Evolutionary conservation across 2,113 vertebrate genomes (phyloP), one percentile per base, ranked within the genome.

Genomic region (Eclectus roratus): DNA sequence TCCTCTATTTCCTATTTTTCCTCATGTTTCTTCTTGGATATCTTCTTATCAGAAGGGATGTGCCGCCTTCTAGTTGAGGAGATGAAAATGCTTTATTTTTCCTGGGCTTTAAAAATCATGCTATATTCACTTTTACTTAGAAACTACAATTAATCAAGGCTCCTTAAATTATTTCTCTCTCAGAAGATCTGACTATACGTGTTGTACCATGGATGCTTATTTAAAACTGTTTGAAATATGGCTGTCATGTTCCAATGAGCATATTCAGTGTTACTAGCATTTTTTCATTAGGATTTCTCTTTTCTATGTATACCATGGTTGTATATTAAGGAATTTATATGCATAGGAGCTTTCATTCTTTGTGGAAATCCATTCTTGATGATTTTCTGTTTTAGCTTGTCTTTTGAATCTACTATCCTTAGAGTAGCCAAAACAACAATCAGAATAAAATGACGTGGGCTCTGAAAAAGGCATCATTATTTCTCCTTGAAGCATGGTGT

Each of bases 391-490:
- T 90, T 91, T 88, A 83, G 28, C 31, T 79, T 69, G 44, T 47
- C 39, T 80, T 86, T 83, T 56, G 77, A 66, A 74, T 89, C 94
- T 89, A 44, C 37, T 91, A 5, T 85, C 1, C 3, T 80, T 76
- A 46, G 50, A 86, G 79, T 39, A 77, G 76, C 88, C 88, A 49
- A 82, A 95, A 64, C 78, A 91, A 63, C 83, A 72, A 58, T 96
- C 77, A 71, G 83, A 91, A 49, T 92, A 82, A 94, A 91, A 93
- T 92, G 89, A 93, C 3, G 23, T 80, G 55, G n/a, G 9, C 43
- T 91, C 76, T 91, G 94, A 91, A 94, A 92, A 96, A 89, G 66
- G 96, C 83, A 17, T 97, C 95, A 82, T 96, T 94, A 97, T 96
- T 97, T 97, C 93, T 97, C 83, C 80, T 88, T 92, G 88, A 84